Evolutionary conservation across 2,113 vertebrate species (phyloP).

Genomic region (Sinocyclocheilus maitianheensis): DNA sequence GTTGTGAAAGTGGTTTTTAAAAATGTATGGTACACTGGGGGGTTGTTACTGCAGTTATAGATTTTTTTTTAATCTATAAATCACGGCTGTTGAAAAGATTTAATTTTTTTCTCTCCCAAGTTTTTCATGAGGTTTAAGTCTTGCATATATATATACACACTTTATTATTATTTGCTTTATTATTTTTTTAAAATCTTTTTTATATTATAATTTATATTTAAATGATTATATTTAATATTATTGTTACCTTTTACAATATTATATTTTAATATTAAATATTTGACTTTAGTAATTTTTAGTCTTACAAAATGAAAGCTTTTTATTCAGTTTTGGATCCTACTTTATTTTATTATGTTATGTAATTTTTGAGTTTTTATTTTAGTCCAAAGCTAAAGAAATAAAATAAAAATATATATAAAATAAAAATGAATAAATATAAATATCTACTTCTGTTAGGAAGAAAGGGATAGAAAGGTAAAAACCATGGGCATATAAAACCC

Average conservation of each 20-base stretch:
- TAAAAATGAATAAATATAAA: too few species aligned
- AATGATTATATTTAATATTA: background rate
- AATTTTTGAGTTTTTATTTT: background rate
- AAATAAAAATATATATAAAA: too few species aligned
- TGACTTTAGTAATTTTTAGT: too few species aligned
- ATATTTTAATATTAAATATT: background rate
- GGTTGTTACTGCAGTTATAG: background rate
- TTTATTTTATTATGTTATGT: background rate
- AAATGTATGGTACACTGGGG: background rate
- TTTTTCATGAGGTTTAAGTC: background rate
- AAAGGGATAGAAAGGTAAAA: background rate
- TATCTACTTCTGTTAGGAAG: background rate
- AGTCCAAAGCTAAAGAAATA: too few species aligned
- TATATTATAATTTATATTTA: background rate
- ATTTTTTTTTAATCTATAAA: constrained; percentile 7
- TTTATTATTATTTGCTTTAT: too few species aligned
- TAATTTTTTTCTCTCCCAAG: background rate
- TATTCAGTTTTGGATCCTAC: background rate
- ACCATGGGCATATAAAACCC: background rate
- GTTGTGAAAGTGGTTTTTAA: background rate
- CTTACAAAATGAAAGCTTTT: background rate
- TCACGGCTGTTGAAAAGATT: background rate
- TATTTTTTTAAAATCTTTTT: background rate
- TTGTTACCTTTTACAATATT: background rate
- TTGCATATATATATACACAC: background rate